Base-by-base conservation (phyloP, 2,113 vertebrate species). In the Tamias sibiricus region DNA sequence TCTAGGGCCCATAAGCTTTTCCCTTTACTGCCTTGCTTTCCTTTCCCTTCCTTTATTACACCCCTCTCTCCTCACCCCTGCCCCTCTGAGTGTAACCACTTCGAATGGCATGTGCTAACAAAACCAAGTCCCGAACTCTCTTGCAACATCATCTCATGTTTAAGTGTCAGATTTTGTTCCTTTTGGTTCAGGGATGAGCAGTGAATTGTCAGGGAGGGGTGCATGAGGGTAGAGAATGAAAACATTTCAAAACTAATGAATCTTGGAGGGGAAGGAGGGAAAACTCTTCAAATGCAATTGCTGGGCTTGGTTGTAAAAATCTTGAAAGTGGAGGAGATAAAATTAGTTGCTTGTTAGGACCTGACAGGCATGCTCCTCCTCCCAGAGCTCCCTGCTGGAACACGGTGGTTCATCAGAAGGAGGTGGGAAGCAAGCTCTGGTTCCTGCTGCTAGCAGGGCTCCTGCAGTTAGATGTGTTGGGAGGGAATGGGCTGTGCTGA, bases 331-430 rank as follows among this genome's bases (percentile, higher is more conserved):
- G 35, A 77, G 64, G 35, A 83, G 84, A 92, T 22, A 76, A 93
- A 94, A 95, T 94, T n/a, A 90, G 72, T 49, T 84, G 14, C 74
- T 82, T 52, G 59, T 71, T 81, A 91, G 92, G 87, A 54, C 49
- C 85, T 59, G 30, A 68, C 35, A 11, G 22, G 6, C 0, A 0
- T 49, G 88, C 76, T 84, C 37, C 37, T 12, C 28, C 52, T 71
- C 69, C 69, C 8, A 1, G 54, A 47, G 68, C 40, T 88, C 47
- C 13, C 68, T 64, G 42, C 79, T 57, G 86, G 94, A 92, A 72
- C 75, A 66, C 7, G 16, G 49, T 62, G 62, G 68, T 84, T 84
- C 52, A 17, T 32, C 64, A 49, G 54, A 47, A 42, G 66, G 80
- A 87, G 71, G 49, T 71, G 32, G 69, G 69, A 81, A 90, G 62